Evolutionary conservation across 2,797 vertebrate genomes (phyloP).

Genomic region (Nothura maculosa): DNA sequence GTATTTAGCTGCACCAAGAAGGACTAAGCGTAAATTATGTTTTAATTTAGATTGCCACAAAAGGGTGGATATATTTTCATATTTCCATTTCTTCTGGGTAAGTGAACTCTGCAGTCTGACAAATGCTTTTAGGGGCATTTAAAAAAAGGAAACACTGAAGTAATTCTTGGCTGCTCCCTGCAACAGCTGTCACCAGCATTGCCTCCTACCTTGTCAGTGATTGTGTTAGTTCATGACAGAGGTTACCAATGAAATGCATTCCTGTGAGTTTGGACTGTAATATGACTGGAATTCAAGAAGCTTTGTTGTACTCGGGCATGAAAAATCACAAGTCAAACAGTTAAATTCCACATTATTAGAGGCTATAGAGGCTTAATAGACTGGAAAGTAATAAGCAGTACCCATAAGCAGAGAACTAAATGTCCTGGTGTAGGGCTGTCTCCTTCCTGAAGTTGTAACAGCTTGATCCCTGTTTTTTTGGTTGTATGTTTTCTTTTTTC

Average conservation of each 20-base stretch:
- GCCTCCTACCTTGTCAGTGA: not conserved
- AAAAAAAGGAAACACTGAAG: not conserved
- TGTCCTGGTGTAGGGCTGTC: not conserved
- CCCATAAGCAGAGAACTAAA: not conserved
- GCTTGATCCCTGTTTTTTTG: slow-evolving; percentile 35
- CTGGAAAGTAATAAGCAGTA: not conserved
- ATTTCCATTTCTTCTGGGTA: not conserved
- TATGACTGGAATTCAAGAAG: not conserved
- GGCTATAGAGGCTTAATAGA: not conserved
- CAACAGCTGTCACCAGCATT: not conserved
- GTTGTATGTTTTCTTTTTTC: slow-evolving; percentile 33
- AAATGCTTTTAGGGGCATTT: not conserved
- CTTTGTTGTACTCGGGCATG: not conserved
- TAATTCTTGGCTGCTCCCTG: not conserved
- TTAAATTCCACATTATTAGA: not conserved
- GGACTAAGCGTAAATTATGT: not conserved
- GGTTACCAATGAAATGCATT: not conserved
- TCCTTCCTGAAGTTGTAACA: slow-evolving; percentile 15
- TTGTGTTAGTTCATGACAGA: not conserved
- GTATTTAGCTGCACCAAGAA: not conserved
- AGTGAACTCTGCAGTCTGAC: not conserved
- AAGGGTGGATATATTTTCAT: not conserved
- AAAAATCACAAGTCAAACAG: not conserved
- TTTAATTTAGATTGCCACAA: not conserved
- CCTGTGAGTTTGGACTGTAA: not conserved